A percentile compares a stretch with the other conserved stretches of the same genome.
phyloP scores from a whole-genome alignment of 1,140 invertebrate genomes.

The Sycophila sp. region DNA sequence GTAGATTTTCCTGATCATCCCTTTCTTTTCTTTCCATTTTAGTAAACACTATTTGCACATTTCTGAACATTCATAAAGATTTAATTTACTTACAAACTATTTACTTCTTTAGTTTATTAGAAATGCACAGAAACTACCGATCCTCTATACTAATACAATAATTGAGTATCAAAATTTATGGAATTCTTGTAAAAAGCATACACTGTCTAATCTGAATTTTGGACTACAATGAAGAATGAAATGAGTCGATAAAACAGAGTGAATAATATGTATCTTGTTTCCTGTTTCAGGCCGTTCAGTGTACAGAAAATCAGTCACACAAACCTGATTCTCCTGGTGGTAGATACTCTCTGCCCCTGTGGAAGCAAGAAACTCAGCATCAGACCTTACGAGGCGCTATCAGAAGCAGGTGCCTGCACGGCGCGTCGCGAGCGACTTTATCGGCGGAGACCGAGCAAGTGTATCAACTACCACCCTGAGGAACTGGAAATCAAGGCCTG shows the following conservation, averaged over 20 bases:
- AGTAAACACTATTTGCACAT: no score
- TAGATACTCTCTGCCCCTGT: slow-evolving; percentile 89
- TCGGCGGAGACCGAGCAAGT: slow-evolving; percentile 78
- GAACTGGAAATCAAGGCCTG: slow-evolving; percentile 81
- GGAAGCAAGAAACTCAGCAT: slow-evolving; percentile 85
- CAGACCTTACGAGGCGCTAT: slow-evolving; percentile 75
- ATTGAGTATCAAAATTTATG: no score
- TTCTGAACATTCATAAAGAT: neutral
- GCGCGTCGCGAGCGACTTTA: slow-evolving; percentile 71
- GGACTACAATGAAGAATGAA: no score
- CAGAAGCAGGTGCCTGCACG: slow-evolving; percentile 63
- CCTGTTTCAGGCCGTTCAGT: slow-evolving; percentile 80
- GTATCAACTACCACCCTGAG: slow-evolving; percentile 89
- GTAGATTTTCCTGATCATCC: no score
- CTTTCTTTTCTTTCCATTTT: no score
- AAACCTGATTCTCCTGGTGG: slow-evolving; percentile 88
- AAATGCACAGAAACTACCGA: no score
- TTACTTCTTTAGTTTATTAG: no score
- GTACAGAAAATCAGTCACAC: slow-evolving; percentile 92
- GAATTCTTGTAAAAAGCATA: no score
- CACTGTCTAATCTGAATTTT: no score
- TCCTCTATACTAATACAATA: no score
- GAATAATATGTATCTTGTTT: no score
- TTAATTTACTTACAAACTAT: slow-evolving; percentile 21
- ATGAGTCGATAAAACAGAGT: no score